These are phyloP conservation scores for Phyllostomus hastatus DNA, from an alignment of 2,113 vertebrate genomes.

Conservation along the genomic window DNA sequence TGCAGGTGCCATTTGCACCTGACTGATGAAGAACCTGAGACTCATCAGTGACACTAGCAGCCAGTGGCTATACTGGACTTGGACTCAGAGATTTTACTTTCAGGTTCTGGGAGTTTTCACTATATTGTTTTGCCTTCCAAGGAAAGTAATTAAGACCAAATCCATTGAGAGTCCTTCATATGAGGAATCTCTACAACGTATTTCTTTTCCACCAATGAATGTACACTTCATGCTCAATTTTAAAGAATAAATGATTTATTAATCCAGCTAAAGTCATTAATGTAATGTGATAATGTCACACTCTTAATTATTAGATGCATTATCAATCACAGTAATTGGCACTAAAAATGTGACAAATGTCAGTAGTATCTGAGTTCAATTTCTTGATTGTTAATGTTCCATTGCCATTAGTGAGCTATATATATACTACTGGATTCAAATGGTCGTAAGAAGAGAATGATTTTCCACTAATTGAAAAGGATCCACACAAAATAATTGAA, in stretches of 20 bases:
- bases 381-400: not conserved
- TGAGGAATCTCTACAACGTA: not conserved
- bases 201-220: not conserved
- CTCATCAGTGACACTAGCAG: not conserved
- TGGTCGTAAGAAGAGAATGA: not conserved
- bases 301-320: not conserved
- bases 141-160: constrained; percentile 1
- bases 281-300: not conserved
- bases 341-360: not conserved
- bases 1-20: not conserved
- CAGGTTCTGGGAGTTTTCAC: not conserved
- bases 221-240: not conserved
- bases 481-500: not conserved
- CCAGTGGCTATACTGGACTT: not conserved
- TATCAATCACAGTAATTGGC: not conserved
- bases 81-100: not conserved
- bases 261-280: not conserved
- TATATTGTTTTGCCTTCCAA: not conserved
- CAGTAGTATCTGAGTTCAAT: not conserved
- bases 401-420: not conserved
- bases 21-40: not conserved
- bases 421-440: not conserved
- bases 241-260: not conserved
- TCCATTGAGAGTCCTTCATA: not conserved
- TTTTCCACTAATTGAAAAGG: not conserved